Conservation (phyloP, 1,140 invertebrate species). For the Lutraria rhynchaena region DNA sequence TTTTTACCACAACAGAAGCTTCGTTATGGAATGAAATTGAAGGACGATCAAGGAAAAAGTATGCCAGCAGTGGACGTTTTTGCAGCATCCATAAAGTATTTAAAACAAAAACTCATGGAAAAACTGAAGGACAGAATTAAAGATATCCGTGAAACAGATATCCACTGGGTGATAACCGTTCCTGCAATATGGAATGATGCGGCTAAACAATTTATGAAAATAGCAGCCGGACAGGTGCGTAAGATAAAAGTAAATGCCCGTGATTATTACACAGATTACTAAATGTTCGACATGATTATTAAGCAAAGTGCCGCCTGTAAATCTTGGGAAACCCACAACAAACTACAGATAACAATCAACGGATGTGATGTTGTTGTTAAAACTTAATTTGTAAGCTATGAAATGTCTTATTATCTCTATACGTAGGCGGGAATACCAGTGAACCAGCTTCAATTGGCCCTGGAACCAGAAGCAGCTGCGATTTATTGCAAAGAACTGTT, state of each 20-base stretch:
- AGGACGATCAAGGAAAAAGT: constrained; percentile 16
- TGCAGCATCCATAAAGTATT: constrained; percentile 23
- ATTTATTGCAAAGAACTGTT: constrained; percentile 34
- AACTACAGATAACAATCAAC: background rate
- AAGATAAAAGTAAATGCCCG: too few species aligned
- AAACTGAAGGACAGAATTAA: background rate
- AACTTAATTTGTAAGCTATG: too few species aligned
- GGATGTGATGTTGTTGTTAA: too few species aligned
- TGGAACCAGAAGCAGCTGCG: constrained; percentile 49
- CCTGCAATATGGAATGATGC: constrained; percentile 54
- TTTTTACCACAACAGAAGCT: constrained; percentile 5
- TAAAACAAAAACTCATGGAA: constrained; percentile 23
- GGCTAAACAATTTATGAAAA: too few species aligned
- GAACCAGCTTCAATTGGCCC: constrained; percentile 26
- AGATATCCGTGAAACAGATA: constrained; percentile 10
- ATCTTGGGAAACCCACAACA: background rate
- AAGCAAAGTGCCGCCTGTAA: background rate
- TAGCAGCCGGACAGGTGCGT: constrained; percentile 28
- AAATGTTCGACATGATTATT: background rate
- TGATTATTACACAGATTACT: background rate
- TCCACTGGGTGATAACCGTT: constrained; percentile 32
- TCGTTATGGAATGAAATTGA: background rate
- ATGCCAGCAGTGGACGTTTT: constrained; percentile 41
- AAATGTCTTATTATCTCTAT: too few species aligned
- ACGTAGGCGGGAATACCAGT: constrained; percentile 34